Evolutionary conservation across 2,113 vertebrate genomes (phyloP).

Genomic region (Otocyon megalotis): DNA sequence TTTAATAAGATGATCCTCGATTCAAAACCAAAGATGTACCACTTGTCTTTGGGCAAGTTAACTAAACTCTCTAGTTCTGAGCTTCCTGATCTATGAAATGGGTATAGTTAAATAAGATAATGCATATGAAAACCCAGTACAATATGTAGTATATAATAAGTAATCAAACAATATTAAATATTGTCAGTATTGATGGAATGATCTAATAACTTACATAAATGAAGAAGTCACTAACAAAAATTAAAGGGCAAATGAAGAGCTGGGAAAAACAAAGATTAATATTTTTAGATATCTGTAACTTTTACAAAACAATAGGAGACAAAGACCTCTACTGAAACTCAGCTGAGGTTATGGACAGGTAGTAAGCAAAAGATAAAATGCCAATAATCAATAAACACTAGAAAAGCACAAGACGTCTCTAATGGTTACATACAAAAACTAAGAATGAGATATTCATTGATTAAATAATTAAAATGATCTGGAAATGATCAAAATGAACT

Average conservation of each 20-base stretch:
- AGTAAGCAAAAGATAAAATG: slow-evolving; percentile 28
- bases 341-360: not conserved
- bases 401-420: not conserved
- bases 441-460: not conserved
- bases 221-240: not conserved
- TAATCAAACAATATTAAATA: slow-evolving; percentile 4
- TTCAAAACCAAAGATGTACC: not conserved
- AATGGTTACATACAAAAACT: not conserved
- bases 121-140: not conserved
- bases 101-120: not conserved
- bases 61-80: not conserved
- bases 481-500: not conserved
- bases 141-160: not conserved
- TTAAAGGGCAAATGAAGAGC: not conserved
- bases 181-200: not conserved
- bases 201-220: not conserved
- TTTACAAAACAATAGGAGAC: not conserved
- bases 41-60: not conserved
- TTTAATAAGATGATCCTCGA: not conserved
- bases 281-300: not conserved
- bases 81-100: not conserved
- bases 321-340: not conserved
- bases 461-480: not conserved
- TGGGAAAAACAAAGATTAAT: not conserved
- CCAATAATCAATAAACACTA: not conserved